These are phyloP conservation scores for Siniperca chuatsi DNA, from an alignment of 2,113 vertebrate species.

Conservation along the genomic window DNA sequence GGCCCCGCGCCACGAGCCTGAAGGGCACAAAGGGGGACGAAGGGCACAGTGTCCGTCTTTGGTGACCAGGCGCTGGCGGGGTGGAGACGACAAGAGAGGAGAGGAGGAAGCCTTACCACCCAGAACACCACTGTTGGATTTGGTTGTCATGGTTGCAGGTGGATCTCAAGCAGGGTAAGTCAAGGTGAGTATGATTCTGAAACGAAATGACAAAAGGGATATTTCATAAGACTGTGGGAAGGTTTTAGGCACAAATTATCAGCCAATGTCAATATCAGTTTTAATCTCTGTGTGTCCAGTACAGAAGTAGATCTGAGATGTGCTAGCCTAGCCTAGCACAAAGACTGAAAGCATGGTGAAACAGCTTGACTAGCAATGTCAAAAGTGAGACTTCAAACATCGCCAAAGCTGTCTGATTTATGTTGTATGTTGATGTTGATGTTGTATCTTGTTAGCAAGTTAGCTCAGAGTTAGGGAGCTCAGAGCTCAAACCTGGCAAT, in stretches of 20 bases:
- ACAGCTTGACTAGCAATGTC: not conserved
- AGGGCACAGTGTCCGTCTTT: constrained; percentile 93
- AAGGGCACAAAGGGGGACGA: constrained; percentile 47
- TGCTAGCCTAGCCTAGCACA: not conserved
- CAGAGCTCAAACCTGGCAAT: not conserved
- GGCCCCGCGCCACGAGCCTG: constrained; percentile 67
- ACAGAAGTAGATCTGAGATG: not conserved
- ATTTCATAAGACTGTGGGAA: not conserved
- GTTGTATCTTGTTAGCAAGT: not conserved
- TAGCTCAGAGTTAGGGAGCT: not conserved
- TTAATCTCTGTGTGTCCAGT: not conserved
- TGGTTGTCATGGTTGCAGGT: constrained; percentile 75
- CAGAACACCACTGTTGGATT: constrained; percentile 68
- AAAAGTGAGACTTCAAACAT: not conserved
- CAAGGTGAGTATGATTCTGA: constrained; percentile 56
- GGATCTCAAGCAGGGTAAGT: constrained; percentile 26
- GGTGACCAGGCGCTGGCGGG: constrained; percentile 89
- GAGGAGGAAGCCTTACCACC: constrained; percentile 86
- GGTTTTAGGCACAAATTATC: not conserved
- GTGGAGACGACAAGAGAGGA: constrained; percentile 86
- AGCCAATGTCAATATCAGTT: not conserved
- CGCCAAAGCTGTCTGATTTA: not conserved
- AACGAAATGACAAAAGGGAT: constrained; percentile 39
- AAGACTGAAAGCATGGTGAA: not conserved
- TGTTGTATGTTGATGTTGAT: not conserved